Conservation (phyloP, 2,888 invertebrate genomes). For the Molorchus minor region DNA sequence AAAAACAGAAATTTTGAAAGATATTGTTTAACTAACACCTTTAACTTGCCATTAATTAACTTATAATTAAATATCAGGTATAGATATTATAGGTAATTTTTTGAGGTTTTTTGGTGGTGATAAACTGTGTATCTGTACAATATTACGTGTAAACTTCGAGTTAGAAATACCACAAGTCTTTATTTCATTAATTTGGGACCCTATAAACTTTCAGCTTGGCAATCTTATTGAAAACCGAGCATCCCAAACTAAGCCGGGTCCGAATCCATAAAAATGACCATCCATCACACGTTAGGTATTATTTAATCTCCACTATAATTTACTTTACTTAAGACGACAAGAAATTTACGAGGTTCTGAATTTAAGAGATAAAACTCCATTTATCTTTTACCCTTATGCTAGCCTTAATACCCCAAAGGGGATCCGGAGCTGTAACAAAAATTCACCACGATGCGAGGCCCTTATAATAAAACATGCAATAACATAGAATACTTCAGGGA, state of each 20-base stretch:
- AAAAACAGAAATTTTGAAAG: no score
- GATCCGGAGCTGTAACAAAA: slow-evolving; percentile 25
- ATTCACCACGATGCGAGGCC: slow-evolving; percentile 19
- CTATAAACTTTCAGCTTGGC: neutral
- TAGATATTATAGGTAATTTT: no score
- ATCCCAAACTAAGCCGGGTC: neutral
- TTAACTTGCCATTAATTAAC: no score
- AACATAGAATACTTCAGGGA: slow-evolving; percentile 5
- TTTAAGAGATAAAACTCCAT: slow-evolving; percentile 43
- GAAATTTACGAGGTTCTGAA: slow-evolving; percentile 44
- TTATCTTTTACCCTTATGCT: slow-evolving; percentile 45
- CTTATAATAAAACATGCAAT: slow-evolving; percentile 27
- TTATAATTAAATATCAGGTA: no score
- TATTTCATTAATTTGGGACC: neutral
- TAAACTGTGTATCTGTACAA: no score
- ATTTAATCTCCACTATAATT: slow-evolving; percentile 43
- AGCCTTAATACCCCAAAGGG: slow-evolving; percentile 24
- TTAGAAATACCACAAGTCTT: no score
- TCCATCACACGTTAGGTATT: slow-evolving; percentile 38
- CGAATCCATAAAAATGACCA: slow-evolving; percentile 10
- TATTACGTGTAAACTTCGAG: no score
- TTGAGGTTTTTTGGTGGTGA: no score
- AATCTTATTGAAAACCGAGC: neutral
- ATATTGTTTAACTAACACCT: no score
- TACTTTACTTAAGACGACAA: slow-evolving; percentile 44